These are phyloP conservation scores for Zoanthus solanderi DNA, from an alignment of 92 coral and sea anemone genomes.

Conservation along the genomic window DNA sequence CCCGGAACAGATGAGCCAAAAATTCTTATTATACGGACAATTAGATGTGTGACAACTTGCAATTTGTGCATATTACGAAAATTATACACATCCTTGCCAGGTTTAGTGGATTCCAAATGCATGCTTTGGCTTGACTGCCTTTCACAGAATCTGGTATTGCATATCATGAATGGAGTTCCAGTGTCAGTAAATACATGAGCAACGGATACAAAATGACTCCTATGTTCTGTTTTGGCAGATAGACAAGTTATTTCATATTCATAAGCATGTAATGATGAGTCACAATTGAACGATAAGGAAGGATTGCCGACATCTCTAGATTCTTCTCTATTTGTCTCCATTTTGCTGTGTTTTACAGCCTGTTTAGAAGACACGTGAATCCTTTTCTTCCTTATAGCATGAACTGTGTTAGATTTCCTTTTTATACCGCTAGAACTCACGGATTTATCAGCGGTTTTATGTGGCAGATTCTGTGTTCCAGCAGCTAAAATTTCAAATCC, in stretches of 20 bases:
- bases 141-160: slow-evolving; percentile 69
- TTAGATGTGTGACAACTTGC: slow-evolving; percentile 77
- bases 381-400: neutral
- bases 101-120: neutral
- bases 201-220: slow-evolving; percentile 70
- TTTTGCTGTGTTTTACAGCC: neutral
- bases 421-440: neutral
- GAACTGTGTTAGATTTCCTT: slow-evolving; percentile 23
- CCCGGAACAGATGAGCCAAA: slow-evolving; percentile 86
- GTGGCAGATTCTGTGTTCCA: slow-evolving; percentile 34
- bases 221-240: slow-evolving; percentile 77
- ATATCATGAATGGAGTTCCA: slow-evolving; percentile 70
- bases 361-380: neutral
- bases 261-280: slow-evolving; percentile 62
- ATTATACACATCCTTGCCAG: slow-evolving; percentile 34
- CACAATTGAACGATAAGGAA: neutral
- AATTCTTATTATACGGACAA: slow-evolving; percentile 72
- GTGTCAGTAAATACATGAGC: slow-evolving; percentile 65
- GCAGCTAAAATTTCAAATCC: slow-evolving; percentile 92
- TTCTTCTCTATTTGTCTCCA: neutral
- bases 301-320: neutral
- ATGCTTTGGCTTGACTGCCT: slow-evolving; percentile 42
- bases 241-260: slow-evolving; percentile 56
- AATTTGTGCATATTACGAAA: slow-evolving; percentile 77
- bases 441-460: neutral